These are phyloP conservation scores for Hozukius guyotensis DNA, from an alignment of 2,797 vertebrate species.

Conservation along the genomic window DNA sequence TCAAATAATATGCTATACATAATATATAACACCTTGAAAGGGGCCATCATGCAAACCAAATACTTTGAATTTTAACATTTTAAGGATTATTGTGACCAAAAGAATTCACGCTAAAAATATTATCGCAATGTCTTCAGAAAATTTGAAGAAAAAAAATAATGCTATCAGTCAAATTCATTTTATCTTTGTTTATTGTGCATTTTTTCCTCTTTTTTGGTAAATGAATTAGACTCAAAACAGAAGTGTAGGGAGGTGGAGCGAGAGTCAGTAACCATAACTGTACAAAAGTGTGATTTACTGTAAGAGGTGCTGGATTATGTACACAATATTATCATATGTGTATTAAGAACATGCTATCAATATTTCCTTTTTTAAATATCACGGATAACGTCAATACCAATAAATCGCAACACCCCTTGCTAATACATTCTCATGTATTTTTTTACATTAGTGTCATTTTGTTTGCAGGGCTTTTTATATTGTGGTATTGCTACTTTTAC, in stretches of 20 bases:
- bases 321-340: background rate
- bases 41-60: background rate
- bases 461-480: background rate
- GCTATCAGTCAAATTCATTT: too few species aligned
- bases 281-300: background rate
- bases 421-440: background rate
- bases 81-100: background rate
- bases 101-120: background rate
- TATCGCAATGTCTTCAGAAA: background rate
- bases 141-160: background rate
- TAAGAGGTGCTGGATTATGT: too few species aligned
- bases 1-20: background rate
- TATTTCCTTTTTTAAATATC: background rate
- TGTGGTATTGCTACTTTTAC: background rate
- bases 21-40: background rate
- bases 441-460: background rate
- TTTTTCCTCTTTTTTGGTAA: background rate
- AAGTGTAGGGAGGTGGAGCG: background rate
- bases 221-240: background rate
- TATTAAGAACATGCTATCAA: background rate
- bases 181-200: background rate
- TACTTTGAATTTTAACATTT: background rate
- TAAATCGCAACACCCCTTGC: background rate
- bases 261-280: background rate
- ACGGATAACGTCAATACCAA: background rate